These are phyloP conservation scores for Brachyptera risi DNA, from an alignment of 2,888 invertebrate genomes.

Conservation along the genomic window DNA sequence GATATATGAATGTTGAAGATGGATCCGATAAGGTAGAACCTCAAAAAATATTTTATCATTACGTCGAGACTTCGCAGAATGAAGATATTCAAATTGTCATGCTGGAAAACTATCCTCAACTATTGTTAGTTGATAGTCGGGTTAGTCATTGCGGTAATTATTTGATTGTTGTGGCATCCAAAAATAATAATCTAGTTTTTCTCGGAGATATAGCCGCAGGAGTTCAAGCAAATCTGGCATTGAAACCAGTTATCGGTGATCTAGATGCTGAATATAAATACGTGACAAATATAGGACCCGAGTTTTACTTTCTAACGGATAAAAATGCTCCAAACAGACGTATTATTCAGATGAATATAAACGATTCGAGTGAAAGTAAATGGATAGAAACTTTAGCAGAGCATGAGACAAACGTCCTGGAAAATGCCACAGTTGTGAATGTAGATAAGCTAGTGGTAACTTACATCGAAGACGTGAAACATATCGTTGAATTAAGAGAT, in stretches of 20 bases:
- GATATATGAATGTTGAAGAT: slow-evolving; percentile 39
- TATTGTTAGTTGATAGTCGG: slow-evolving; percentile 76
- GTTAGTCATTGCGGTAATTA: slow-evolving; percentile 91
- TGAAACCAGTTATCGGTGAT: slow-evolving; percentile 78
- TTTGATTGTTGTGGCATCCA: slow-evolving; percentile 81
- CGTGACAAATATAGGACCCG: slow-evolving; percentile 78
- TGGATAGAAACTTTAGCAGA: slow-evolving; percentile 84
- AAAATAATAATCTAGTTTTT: slow-evolving; percentile 87
- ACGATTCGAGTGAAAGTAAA: slow-evolving; percentile 64
- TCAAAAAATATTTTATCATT: slow-evolving; percentile 93
- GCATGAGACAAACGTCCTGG: slow-evolving; percentile 80
- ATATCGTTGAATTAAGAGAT: slow-evolving; percentile 72
- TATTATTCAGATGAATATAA: slow-evolving; percentile 76
- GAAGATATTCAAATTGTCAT: slow-evolving; percentile 85
- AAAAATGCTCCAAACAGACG: slow-evolving; percentile 90
- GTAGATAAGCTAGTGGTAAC: slow-evolving; percentile 80
- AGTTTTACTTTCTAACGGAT: slow-evolving; percentile 86
- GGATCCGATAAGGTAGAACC: slow-evolving; percentile 48
- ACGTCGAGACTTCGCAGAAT: slow-evolving; percentile 76
- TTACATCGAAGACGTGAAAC: slow-evolving; percentile 94
- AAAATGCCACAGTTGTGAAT: slow-evolving; percentile 83
- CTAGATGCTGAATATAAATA: slow-evolving; percentile 96
- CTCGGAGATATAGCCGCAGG: slow-evolving; percentile 63
- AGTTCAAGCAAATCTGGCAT: slow-evolving; percentile 60
- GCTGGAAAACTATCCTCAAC: slow-evolving; percentile 78